Base-by-base conservation (phyloP, 2,113 vertebrate genomes). In the Gorilla gorilla region DNA sequence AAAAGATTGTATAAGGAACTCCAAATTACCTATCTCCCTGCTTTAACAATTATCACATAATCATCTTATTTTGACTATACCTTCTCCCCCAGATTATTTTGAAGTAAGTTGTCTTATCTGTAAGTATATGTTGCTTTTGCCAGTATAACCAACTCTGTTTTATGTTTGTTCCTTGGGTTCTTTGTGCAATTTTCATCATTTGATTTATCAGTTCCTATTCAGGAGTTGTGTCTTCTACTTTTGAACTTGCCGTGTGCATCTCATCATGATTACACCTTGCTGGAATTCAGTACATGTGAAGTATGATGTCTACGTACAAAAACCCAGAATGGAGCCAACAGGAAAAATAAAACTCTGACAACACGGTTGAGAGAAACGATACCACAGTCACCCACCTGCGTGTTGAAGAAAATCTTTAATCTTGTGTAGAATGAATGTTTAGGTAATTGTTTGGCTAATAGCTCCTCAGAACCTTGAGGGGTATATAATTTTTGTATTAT, bases 321-420 rank as follows among this genome's bases (percentile, higher is more conserved):
- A 90, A 64, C 40, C 32, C 55, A 96, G 7, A 80, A 81, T 30
- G 22, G 40, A 89, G 23, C 23, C 76, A 72, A 73, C 7, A 23
- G 52, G 30, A 22, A 79, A 90, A 75, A 89, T 25, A 90, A 92
- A 85, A 92, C 35, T n/a, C 73, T 78, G 32, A 66, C 22, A 80
- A 93, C 22, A 22, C 13, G 4, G 20, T 5, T 16, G 91, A 88
- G 70, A 88, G 75, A 90, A 96, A 66, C 52, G 1, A 23, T 66
- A 90, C 35, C 35, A 59, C 14, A 48, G 45, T 68, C 48, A 94
- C 10, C 40, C 11, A 64, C n/a, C 17, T 88, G 1, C 85, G 4
- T 89, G 23, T 50, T 94, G 59, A 89, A 97, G 68, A 97, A 88
- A 94, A 83, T 50, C 32, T 79, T 23, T 82, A 78, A 43, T 73